Evolutionary conservation across 2,113 vertebrate species (phyloP).

Genomic region (Budorcas taxicolor): DNA sequence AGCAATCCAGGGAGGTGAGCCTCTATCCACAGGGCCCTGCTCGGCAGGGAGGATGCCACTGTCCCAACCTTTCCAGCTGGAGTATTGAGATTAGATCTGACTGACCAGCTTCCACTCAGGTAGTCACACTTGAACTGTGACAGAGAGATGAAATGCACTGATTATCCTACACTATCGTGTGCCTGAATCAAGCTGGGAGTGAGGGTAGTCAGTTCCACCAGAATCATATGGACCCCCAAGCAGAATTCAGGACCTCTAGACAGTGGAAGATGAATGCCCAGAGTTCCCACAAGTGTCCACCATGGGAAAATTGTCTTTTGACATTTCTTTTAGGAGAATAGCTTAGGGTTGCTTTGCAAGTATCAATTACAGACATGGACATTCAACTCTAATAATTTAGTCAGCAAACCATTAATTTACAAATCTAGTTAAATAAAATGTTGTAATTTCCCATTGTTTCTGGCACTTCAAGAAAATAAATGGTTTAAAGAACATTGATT

Average conservation of each 20-base stretch:
- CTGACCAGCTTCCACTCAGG: no score
- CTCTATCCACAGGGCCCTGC: not conserved
- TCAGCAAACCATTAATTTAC: not conserved
- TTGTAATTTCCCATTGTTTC: conserved; percentile 23
- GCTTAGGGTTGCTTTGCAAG: not conserved
- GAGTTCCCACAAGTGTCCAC: not conserved
- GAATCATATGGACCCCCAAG: not conserved
- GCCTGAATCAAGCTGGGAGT: not conserved
- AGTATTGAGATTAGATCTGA: not conserved
- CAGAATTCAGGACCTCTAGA: not conserved
- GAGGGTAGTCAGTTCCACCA: not conserved
- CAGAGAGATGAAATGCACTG: not conserved
- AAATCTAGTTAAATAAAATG: conserved; percentile 27
- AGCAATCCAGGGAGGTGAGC: not conserved
- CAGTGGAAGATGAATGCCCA: not conserved
- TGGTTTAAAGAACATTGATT: conserved; percentile 27
- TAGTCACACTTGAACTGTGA: not conserved
- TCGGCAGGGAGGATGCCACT: not conserved
- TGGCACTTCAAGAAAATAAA: not conserved
- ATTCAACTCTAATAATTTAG: not conserved
- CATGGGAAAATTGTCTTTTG: not conserved
- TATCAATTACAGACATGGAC: not conserved
- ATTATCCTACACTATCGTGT: no score
- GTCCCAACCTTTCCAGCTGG: not conserved
- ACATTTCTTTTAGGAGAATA: not conserved